These are phyloP conservation scores for Piliocolobus tephrosceles DNA, from an alignment of 2,113 vertebrate genomes.

Conservation along the genomic window DNA sequence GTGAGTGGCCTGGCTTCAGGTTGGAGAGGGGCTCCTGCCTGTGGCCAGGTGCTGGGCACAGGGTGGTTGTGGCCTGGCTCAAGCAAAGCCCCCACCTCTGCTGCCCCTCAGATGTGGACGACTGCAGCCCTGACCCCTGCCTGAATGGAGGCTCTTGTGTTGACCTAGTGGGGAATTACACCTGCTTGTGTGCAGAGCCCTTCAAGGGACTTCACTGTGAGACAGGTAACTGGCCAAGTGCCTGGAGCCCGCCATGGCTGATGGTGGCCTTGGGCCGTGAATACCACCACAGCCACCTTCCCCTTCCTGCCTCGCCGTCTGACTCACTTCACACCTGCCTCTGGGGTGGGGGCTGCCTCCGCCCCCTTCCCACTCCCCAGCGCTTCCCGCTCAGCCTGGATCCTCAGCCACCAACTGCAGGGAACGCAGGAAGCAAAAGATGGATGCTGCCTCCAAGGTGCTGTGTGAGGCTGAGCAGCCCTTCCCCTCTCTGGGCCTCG, in stretches of 20 bases:
- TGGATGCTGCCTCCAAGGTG: accelerated
- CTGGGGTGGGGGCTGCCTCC: neutral
- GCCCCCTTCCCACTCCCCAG: neutral
- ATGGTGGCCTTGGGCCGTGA: neutral
- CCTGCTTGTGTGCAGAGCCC: conserved; percentile 87
- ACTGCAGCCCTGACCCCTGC: conserved; percentile 91
- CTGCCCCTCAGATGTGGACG: conserved; percentile 87
- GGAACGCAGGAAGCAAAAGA: neutral
- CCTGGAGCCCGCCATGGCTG: accelerated
- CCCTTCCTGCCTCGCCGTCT: accelerated
- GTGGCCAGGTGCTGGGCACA: too few relatives aligned
- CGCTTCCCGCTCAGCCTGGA: neutral
- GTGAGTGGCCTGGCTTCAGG: conserved; percentile 56
- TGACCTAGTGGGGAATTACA: conserved; percentile 88
- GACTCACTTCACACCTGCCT: neutral
- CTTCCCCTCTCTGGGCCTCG: neutral
- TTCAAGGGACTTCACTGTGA: conserved; percentile 92
- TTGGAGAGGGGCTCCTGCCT: accelerated
- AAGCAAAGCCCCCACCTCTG: neutral
- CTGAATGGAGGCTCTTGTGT: conserved; percentile 91
- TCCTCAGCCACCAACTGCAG: neutral
- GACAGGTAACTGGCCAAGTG: conserved; percentile 85
- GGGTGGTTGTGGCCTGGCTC: neutral
- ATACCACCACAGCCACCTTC: accelerated
- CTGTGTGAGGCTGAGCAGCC: neutral